phyloP scores from a whole-genome alignment of 2,797 vertebrate genomes.

The Hippocampus kuda region DNA sequence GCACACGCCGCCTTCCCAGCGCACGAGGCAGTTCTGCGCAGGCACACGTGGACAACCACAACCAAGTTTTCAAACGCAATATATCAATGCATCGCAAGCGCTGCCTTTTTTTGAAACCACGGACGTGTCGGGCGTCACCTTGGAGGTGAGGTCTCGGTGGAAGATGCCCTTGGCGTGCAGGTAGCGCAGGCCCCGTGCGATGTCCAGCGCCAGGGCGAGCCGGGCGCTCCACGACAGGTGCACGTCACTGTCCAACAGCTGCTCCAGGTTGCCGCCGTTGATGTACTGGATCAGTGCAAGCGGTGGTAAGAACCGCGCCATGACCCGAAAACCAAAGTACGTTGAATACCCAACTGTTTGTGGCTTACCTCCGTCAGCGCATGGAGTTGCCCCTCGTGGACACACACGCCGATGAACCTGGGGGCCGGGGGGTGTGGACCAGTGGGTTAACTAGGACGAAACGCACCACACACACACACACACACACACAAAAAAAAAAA shows the following conservation, averaged over 20 bases:
- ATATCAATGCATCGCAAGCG: too few species aligned
- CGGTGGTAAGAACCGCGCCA: too few species aligned
- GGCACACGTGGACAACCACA: neutral
- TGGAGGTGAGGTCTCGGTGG: slow-evolving; percentile 92
- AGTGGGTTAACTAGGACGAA: too few species aligned
- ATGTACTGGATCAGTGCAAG: slow-evolving; percentile 48
- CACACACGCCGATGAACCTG: slow-evolving; percentile 96
- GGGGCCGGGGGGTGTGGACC: neutral
- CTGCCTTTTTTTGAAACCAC: neutral
- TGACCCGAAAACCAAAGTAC: neutral
- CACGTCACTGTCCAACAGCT: slow-evolving; percentile 82
- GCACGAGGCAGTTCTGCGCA: slow-evolving; percentile 86
- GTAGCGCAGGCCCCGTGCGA: slow-evolving; percentile 80
- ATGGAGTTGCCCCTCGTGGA: slow-evolving; percentile 94
- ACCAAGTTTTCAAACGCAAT: neutral
- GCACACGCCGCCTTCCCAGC: slow-evolving; percentile 71
- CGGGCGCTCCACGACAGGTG: slow-evolving; percentile 77
- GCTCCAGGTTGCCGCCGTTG: slow-evolving; percentile 90
- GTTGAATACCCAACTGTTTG: too few species aligned
- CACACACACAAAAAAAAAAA: neutral
- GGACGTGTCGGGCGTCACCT: slow-evolving; percentile 68
- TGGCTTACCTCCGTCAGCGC: slow-evolving; percentile 86
- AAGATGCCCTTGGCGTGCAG: slow-evolving; percentile 91
- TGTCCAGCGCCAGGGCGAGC: slow-evolving; percentile 78
- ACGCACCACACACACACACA: neutral